phyloP scores from a whole-genome alignment of 2,888 invertebrate species.

The Gibbula magus region DNA sequence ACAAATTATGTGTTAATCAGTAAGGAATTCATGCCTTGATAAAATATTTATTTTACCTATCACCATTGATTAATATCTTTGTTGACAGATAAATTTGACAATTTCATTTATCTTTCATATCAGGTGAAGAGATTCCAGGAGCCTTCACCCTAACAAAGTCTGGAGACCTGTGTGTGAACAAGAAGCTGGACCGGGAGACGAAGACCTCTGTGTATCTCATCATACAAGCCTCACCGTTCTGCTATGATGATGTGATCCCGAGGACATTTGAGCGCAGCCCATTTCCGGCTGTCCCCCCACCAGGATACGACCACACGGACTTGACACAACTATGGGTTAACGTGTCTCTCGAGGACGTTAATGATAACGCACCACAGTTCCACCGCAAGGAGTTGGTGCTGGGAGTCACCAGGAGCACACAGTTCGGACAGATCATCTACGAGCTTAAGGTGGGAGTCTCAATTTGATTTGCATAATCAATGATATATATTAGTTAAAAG shows the following conservation, averaged over 20 bases:
- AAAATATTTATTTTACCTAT: no score
- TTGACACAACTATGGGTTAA: constrained; percentile 57
- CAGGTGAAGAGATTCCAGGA: constrained; percentile 53
- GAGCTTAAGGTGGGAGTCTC: constrained; percentile 57
- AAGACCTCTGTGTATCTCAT: constrained; percentile 54
- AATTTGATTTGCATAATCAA: background rate
- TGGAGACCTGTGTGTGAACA: constrained; percentile 60
- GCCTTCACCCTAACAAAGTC: constrained; percentile 60
- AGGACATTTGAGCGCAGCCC: background rate
- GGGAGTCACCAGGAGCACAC: constrained; percentile 93
- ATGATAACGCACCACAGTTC: constrained; percentile 93
- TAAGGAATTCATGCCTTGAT: no score
- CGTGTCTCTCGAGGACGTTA: constrained; percentile 85
- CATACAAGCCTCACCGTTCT: constrained; percentile 61
- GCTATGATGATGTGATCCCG: constrained; percentile 45
- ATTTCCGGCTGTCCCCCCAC: background rate
- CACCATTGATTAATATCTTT: no score
- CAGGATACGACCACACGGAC: constrained; percentile 26
- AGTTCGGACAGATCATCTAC: constrained; percentile 83
- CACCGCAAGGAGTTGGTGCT: constrained; percentile 88
- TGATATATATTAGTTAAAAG: background rate
- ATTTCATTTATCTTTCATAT: no score
- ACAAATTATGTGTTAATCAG: no score
- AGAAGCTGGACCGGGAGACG: constrained; percentile 64
- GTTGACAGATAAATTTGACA: no score